Base-by-base conservation (phyloP, 2,888 invertebrate species). In the Dolichopus griseipennis region DNA sequence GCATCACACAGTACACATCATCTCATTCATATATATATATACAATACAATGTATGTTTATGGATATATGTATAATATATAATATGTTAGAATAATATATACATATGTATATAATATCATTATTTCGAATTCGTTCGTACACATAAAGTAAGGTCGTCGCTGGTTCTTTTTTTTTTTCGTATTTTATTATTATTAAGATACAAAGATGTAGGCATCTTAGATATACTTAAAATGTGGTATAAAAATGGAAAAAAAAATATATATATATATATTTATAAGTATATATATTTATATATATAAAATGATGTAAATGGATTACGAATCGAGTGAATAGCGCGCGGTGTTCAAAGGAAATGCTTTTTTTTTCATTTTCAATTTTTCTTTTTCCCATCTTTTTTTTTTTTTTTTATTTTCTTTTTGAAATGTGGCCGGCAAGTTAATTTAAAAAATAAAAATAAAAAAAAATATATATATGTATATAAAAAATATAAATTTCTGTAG, bases 171-270 rank as follows among this genome's bases (percentile, higher is more conserved):
- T 7, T 18, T 52, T 52, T 52, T 52, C 18, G 2, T 52, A 5
- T 41, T 18, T 52, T 52, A 52, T 52, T 52, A 52, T 52, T 52
- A 52, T 52, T 52, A 52, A 52, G 52, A 52, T 52, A 52, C 52
- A 52, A 52, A 52, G 52, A 52, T 52, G 52, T 52, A 52, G 52
- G 52, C 52, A 52, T 52, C 52, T 52, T 52, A 52, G 52, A 52
- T 52, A 43, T 12, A 52, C 52, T 52, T 52, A 52, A 52, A 52
- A 52, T 52, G 52, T 15, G 52, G 18, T 52, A 52, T 52, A 52
- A 18, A 52, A 18, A 52, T 52, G 41, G 41, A 41, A 4, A 52
- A 4, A 52, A 1, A 52, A 7, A 37, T 37, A 37, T 37, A 7
- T 37, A 37, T 37, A 37, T 37, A 37, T 37, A 8, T 37, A 34